Evolutionary conservation across 2,888 invertebrate species (phyloP), one percentile per base, ranked within the genome.

Genomic region (Habroteleia sp.): DNA sequence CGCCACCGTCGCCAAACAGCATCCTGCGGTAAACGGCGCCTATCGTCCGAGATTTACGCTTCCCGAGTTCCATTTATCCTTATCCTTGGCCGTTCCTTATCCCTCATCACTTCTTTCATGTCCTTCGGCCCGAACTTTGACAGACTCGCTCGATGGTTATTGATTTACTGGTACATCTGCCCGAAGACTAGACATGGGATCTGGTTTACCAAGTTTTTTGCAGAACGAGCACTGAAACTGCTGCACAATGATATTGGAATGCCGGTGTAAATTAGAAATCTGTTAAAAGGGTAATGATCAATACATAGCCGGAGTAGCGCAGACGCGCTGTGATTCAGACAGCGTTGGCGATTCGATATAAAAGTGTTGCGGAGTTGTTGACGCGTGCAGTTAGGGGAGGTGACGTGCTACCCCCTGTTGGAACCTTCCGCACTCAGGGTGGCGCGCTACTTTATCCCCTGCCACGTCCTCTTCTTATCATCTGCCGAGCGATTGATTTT

Each of bases 271-370:
- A 86, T 87, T 84, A 86, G 81, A 85, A 83, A 85, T 87, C 83
- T 83, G 83, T 86, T 85, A 85, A 73, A 87, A 87, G 85, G 84
- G 86, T 87, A 87, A 88, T 87, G 87, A 88, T 88, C 88, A 87
- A 88, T 88, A 88, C 86, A 84, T 79, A 81, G 81, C 78, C 79
- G 66, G 80, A 71, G 72, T 77, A 81, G 87, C 88, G 88, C 87
- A 88, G 88, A 85, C 88, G 87, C 88, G 81, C 79, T 82, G 80
- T 76, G 79, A 63, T 48, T 76, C 66, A 60, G 71, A 58, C 65
- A 31, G 37, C 54, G 72, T 44, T 48, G 23, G 25, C 42, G 60
- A 73, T 76, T 77, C 66, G 69, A 72, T 71, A 41, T 46, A 56
- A 73, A 62, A 74, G 66, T 73, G 75, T 77, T 80, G 74, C 81